Conservation (phyloP, 2,797 vertebrate genomes). For the Aplochiton taeniatus region DNA sequence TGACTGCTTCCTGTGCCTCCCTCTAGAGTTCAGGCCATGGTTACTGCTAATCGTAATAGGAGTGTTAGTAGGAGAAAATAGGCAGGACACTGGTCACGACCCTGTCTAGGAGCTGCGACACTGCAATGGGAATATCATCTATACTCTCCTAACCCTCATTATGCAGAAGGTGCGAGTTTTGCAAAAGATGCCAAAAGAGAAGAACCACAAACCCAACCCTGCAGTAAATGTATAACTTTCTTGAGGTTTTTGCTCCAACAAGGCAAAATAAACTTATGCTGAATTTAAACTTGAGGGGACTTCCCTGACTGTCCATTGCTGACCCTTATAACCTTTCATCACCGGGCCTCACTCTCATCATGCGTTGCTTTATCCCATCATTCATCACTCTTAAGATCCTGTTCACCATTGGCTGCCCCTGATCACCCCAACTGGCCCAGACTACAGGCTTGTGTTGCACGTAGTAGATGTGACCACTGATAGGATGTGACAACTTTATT, state of each 20-base stretch:
- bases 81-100: slow-evolving; percentile 37
- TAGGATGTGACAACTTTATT: slow-evolving; percentile 80
- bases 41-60: slow-evolving; percentile 31
- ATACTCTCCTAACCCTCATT: slow-evolving; percentile 10
- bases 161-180: slow-evolving; percentile 27
- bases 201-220: neutral
- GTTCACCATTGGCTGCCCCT: slow-evolving; percentile 55
- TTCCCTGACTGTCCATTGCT: slow-evolving; percentile 27
- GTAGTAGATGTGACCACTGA: slow-evolving; percentile 70
- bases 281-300: slow-evolving; percentile 14
- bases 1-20: slow-evolving; percentile 42
- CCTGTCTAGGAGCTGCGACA: slow-evolving; percentile 38
- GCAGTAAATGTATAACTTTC: neutral
- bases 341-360: slow-evolving; percentile 50
- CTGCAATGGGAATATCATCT: slow-evolving; percentile 26
- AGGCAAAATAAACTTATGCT: too few species aligned
- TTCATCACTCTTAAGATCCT: slow-evolving; percentile 66
- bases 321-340: slow-evolving; percentile 46
- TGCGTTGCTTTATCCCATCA: slow-evolving; percentile 49
- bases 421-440: slow-evolving; percentile 56
- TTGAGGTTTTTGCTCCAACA: too few species aligned
- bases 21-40: slow-evolving; percentile 55
- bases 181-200: slow-evolving; percentile 10
- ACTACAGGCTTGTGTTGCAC: slow-evolving; percentile 54
- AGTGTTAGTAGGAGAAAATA: slow-evolving; percentile 51